Evolutionary conservation across 2,113 vertebrate species (phyloP).

Genomic region (Greenwoodochromis staneri): DNA sequence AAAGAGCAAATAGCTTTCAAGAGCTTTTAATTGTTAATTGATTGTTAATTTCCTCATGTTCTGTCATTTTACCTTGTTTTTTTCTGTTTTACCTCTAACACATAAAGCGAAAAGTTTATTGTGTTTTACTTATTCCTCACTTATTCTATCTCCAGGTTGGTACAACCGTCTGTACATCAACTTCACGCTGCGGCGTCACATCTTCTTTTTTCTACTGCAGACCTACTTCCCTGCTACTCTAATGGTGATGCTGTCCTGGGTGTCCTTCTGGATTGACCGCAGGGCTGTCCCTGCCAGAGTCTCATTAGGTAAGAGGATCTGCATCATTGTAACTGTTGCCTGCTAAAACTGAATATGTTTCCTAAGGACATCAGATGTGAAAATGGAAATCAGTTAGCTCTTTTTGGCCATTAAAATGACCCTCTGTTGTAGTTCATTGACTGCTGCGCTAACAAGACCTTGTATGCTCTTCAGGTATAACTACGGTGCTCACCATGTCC

Average conservation of each 20-base stretch:
- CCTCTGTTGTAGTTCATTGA: background rate
- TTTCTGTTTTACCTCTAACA: background rate
- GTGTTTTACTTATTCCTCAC: background rate
- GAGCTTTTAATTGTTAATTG: background rate
- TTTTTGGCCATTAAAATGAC: background rate
- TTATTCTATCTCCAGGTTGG: conserved; percentile 75
- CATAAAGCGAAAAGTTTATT: background rate
- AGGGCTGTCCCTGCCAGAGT: conserved; percentile 90
- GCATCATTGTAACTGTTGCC: background rate
- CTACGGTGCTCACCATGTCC: conserved; percentile 90
- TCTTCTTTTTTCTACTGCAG: conserved; percentile 94
- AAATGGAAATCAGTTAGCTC: background rate
- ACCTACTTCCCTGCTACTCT: conserved; percentile 89
- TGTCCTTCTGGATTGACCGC: conserved; percentile 92
- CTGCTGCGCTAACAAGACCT: background rate
- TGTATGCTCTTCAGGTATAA: conserved; percentile 75
- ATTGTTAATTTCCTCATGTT: background rate
- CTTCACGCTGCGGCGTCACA: conserved; percentile 87
- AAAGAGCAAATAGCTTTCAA: background rate
- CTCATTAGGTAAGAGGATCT: conserved; percentile 78
- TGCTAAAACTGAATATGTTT: background rate
- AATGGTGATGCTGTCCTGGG: conserved; percentile 95
- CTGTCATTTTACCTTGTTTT: background rate
- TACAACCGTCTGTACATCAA: conserved; percentile 93
- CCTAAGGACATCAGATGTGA: background rate